phyloP scores from a whole-genome alignment of 1,140 invertebrate species.

The Meloidogyne exigua region DNA sequence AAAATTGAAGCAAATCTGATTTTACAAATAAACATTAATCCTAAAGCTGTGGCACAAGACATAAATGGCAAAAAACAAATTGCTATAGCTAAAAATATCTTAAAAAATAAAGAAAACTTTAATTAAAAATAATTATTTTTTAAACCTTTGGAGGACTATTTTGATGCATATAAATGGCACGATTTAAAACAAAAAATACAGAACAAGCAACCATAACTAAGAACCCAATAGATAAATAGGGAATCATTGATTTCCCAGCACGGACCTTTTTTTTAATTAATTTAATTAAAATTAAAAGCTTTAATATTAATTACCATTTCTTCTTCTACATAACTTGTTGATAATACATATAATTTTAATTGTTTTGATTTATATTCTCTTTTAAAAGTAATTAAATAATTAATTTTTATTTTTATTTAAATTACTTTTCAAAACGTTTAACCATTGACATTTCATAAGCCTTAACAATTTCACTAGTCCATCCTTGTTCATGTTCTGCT shows the following conservation, averaged over 20 bases:
- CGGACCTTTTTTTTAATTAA: constrained; percentile 28
- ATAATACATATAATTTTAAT: constrained; percentile 51
- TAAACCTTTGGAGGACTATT: constrained; percentile 53
- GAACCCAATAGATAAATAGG: constrained; percentile 58
- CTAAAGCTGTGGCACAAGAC: constrained; percentile 59
- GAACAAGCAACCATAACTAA: constrained; percentile 56
- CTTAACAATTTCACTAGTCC: constrained; percentile 53
- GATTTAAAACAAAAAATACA: constrained; percentile 47
- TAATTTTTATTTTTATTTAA: background rate
- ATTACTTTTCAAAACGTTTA: constrained; percentile 51
- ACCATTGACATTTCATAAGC: constrained; percentile 58
- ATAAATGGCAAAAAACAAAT: constrained; percentile 56
- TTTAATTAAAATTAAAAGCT: background rate
- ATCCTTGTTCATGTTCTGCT: constrained; percentile 53
- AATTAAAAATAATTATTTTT: background rate
- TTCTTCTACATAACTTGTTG: constrained; percentile 59
- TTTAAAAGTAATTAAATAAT: background rate
- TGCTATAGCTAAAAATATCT: constrained; percentile 43
- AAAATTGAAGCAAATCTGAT: constrained; percentile 60
- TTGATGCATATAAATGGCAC: constrained; percentile 61
- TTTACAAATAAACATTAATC: constrained; percentile 57
- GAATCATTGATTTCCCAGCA: constrained; percentile 56
- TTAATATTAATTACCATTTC: constrained; percentile 49
- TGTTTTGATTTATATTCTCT: constrained; percentile 53
- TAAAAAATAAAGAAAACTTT: background rate